Evolutionary conservation across 2,797 vertebrate genomes (phyloP).

Genomic region (Oceanodroma leucorhoa): DNA sequence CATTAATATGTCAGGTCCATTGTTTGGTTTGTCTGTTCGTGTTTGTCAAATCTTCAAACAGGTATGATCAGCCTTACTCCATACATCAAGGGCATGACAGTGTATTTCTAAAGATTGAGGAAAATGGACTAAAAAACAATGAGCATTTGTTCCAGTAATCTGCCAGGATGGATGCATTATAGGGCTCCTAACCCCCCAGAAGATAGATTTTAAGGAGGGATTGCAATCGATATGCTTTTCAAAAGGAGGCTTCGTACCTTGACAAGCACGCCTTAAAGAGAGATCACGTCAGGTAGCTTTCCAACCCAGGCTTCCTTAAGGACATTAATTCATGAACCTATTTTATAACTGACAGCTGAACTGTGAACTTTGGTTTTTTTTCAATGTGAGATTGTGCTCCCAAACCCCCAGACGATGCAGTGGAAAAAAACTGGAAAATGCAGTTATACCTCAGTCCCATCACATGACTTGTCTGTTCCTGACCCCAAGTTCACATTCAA

Average conservation of each 20-base stretch:
- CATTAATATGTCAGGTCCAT: neutral
- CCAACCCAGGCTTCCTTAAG: slow-evolving; percentile 14
- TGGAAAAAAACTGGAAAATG: slow-evolving; percentile 50
- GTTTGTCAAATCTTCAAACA: neutral
- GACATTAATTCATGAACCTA: neutral
- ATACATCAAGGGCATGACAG: neutral
- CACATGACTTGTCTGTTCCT: slow-evolving; percentile 49
- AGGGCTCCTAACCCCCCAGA: neutral
- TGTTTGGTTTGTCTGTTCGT: neutral
- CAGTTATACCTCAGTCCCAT: slow-evolving; percentile 19
- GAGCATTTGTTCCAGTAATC: neutral
- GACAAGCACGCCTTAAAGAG: neutral
- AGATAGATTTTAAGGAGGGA: neutral
- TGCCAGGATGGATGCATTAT: neutral
- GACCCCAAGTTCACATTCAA: slow-evolving; percentile 54
- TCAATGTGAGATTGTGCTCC: neutral
- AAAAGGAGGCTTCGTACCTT: neutral
- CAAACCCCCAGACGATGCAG: neutral
- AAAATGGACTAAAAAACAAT: neutral
- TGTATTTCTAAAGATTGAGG: neutral
- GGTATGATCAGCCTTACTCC: neutral
- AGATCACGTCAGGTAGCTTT: neutral
- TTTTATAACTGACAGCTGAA: slow-evolving; percentile 36
- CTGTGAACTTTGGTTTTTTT: slow-evolving; percentile 1
- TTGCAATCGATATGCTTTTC: neutral